phyloP scores from a whole-genome alignment of 2,113 vertebrate genomes.

The Macroglossus sobrinus region DNA sequence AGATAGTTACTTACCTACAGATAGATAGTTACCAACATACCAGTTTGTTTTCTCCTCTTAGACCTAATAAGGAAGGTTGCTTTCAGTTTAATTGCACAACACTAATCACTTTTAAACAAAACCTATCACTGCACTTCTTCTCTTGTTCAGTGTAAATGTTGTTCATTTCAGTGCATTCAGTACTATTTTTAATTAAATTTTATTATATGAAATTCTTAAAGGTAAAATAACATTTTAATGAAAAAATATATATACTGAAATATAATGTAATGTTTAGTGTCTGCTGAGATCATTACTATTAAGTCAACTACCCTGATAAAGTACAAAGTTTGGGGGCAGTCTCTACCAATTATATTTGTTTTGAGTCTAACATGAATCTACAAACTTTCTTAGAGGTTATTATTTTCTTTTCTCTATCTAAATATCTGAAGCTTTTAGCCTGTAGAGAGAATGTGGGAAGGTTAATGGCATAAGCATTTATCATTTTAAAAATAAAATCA shows the following conservation, averaged over 20 bases:
- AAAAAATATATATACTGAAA: not conserved
- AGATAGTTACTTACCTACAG: not conserved
- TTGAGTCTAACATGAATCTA: not conserved
- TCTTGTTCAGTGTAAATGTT: not conserved
- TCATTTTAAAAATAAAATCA: slow-evolving; percentile 34
- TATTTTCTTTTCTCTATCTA: not conserved
- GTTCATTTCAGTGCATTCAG: not conserved
- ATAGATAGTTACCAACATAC: not conserved
- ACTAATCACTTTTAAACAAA: not conserved
- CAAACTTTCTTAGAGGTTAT: not conserved
- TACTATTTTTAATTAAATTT: not conserved
- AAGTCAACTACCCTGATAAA: not conserved
- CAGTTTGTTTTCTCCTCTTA: not conserved
- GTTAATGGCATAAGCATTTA: not conserved
- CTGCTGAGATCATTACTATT: not conserved
- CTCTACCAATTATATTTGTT: not conserved
- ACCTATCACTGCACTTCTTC: not conserved
- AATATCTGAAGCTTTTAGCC: not conserved
- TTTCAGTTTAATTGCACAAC: not conserved
- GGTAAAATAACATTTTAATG: not conserved
- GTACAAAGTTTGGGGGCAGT: not conserved
- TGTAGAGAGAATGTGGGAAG: not conserved
- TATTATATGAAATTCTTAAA: not conserved
- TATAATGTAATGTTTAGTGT: not conserved
- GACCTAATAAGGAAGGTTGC: not conserved